A percentile compares a stretch with the other conserved stretches of the same genome.
phyloP scores from a whole-genome alignment of 1,140 invertebrate species.

The Reticulitermes speratus region DNA sequence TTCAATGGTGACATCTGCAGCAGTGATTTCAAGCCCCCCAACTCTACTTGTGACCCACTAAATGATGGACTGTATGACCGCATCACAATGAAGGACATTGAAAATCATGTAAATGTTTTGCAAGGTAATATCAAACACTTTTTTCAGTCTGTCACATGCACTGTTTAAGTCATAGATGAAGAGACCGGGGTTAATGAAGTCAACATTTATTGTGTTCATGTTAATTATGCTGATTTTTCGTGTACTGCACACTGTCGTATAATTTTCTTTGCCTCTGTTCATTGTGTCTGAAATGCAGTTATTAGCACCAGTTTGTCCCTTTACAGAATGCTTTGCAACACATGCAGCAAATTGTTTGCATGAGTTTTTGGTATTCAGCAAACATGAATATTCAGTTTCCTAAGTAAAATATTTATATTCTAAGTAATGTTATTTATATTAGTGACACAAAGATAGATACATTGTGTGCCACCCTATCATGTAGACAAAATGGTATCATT shows the following conservation, averaged over 20 bases:
- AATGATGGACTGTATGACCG: background rate
- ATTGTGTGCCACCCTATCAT: too few relatives aligned
- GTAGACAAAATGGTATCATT: too few relatives aligned
- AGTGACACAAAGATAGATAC: too few relatives aligned
- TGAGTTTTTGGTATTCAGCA: too few relatives aligned
- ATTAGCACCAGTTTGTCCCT: background rate
- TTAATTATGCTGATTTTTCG: background rate
- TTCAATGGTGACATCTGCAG: background rate
- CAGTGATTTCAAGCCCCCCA: background rate
- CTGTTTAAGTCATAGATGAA: background rate
- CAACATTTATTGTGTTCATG: background rate
- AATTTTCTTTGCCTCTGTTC: background rate
- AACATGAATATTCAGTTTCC: too few relatives aligned
- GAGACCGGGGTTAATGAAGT: background rate
- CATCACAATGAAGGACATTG: background rate
- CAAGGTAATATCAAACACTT: background rate
- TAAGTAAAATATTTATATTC: too few relatives aligned
- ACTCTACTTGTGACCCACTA: background rate
- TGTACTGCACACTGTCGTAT: background rate
- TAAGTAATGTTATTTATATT: too few relatives aligned
- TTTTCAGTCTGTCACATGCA: background rate
- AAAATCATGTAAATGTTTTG: background rate
- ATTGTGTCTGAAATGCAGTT: background rate
- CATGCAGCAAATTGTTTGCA: too few relatives aligned
- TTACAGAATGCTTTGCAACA: background rate